A percentile compares a stretch with the other conserved stretches of the same genome.
phyloP scores from a whole-genome alignment of 2,888 invertebrate genomes.

The Chrysolina haemoptera region DNA sequence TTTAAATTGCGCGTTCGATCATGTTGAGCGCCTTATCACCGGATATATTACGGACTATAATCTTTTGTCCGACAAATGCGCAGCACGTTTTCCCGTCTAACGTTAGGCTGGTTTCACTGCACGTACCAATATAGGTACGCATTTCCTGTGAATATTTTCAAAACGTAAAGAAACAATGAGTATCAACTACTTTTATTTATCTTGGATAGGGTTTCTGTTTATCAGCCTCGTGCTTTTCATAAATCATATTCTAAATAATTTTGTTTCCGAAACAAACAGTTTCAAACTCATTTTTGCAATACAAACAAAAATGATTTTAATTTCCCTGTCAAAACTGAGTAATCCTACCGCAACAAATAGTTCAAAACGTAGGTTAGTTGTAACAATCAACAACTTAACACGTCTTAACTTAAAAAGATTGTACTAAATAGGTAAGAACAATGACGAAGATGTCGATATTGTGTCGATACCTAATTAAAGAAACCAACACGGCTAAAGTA shows the following conservation, averaged over 20 bases:
- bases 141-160: background rate
- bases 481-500: conserved; percentile 25
- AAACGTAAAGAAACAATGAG: background rate
- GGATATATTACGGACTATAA: no score
- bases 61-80: no score
- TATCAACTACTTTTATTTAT: background rate
- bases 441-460: conserved; percentile 12
- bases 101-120: no score
- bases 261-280: no score
- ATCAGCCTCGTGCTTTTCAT: background rate
- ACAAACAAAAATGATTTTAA: background rate
- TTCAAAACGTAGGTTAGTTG: background rate
- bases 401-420: background rate
- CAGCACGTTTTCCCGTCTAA: no score
- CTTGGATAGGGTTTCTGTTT: background rate
- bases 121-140: no score
- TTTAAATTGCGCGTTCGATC: no score
- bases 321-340: background rate
- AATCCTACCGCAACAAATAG: conserved; percentile 12
- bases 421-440: conserved; percentile 13
- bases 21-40: no score
- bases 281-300: background rate
- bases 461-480: conserved; percentile 1
- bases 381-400: background rate
- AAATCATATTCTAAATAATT: background rate